A percentile compares a stretch with the other conserved stretches of the same genome.
These are phyloP conservation scores for Eurystomus glaucurus DNA, from an alignment of 2,797 vertebrate species.

Conservation along the genomic window DNA sequence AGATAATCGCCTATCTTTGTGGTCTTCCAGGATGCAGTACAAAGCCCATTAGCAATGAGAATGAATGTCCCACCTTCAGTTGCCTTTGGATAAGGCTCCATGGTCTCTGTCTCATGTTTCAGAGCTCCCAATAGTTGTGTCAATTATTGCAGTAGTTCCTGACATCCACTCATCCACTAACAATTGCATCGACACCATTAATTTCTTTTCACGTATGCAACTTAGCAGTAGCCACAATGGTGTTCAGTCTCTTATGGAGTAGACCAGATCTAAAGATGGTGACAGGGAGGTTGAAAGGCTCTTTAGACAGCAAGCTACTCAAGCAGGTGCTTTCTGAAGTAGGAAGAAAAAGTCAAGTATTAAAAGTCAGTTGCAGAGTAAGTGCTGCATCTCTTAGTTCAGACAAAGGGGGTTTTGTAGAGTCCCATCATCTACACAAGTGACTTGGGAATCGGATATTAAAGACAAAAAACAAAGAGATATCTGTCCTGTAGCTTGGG, in stretches of 20 bases:
- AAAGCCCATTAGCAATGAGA: background rate
- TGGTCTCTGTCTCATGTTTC: background rate
- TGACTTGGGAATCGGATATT: conserved; percentile 87
- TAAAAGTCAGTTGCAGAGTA: conserved; percentile 73
- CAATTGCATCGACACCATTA: conserved; percentile 5
- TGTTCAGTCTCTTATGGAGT: conserved; percentile 50
- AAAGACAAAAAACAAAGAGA: conserved; percentile 90
- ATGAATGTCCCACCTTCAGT: background rate
- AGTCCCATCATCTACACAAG: conserved; percentile 90
- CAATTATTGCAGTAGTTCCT: background rate
- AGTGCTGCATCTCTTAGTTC: conserved; percentile 75
- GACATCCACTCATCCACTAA: conserved; percentile 27
- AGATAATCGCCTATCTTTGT: background rate
- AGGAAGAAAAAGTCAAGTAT: conserved; percentile 83
- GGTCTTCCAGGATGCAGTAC: background rate
- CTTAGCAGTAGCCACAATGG: conserved; percentile 12
- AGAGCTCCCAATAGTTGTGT: background rate
- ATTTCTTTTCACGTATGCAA: background rate
- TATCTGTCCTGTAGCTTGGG: conserved; percentile 87
- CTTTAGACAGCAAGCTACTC: conserved; percentile 33
- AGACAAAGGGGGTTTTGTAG: conserved; percentile 91
- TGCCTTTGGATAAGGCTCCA: background rate
- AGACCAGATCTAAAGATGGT: conserved; percentile 51
- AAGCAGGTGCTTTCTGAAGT: conserved; percentile 80
- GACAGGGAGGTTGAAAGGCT: conserved; percentile 42